Evolutionary conservation across 2,888 invertebrate species (phyloP).

Genomic region (Ischnus inquisitorius): DNA sequence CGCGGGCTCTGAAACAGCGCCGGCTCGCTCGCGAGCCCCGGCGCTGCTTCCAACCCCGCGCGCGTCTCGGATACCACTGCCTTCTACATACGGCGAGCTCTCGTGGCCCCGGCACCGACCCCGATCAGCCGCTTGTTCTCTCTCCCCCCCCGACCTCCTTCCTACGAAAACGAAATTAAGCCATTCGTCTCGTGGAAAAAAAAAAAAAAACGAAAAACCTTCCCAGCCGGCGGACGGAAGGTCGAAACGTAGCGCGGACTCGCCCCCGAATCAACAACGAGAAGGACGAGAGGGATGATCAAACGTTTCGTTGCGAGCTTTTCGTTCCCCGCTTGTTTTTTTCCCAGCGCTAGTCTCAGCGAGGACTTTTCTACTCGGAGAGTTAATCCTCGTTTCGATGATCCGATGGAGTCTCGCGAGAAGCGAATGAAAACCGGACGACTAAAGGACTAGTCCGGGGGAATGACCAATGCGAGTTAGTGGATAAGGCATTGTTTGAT

Average conservation of each 20-base stretch:
- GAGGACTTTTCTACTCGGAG: not conserved
- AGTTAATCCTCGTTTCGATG: slow-evolving; percentile 30
- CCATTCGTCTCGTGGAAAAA: slow-evolving; percentile 72
- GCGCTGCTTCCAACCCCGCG: slow-evolving; percentile 21
- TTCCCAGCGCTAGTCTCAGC: not conserved
- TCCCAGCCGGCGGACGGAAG: slow-evolving; percentile 43
- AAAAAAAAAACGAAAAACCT: slow-evolving; percentile 12
- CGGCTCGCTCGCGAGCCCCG: not conserved
- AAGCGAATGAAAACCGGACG: slow-evolving; percentile 22
- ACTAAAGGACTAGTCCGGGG: slow-evolving; percentile 2
- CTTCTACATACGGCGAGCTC: slow-evolving; percentile 29
- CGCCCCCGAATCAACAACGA: not conserved
- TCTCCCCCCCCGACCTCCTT: slow-evolving; percentile 6
- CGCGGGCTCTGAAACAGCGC: too few species aligned
- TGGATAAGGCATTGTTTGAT: slow-evolving; percentile 25
- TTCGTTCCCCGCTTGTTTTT: not conserved
- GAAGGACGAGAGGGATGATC: slow-evolving; percentile 43
- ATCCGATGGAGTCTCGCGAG: not conserved
- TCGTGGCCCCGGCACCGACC: slow-evolving; percentile 5
- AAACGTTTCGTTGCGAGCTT: slow-evolving; percentile 46
- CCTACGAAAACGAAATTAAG: slow-evolving; percentile 73
- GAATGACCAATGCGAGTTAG: not conserved
- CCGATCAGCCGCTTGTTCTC: slow-evolving; percentile 2
- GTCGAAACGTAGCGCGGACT: slow-evolving; percentile 29
- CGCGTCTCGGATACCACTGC: not conserved